A percentile compares a stretch with the other conserved stretches of the same genome.
phyloP scores from a whole-genome alignment of 2,113 vertebrate genomes.

The Gavia stellata region DNA sequence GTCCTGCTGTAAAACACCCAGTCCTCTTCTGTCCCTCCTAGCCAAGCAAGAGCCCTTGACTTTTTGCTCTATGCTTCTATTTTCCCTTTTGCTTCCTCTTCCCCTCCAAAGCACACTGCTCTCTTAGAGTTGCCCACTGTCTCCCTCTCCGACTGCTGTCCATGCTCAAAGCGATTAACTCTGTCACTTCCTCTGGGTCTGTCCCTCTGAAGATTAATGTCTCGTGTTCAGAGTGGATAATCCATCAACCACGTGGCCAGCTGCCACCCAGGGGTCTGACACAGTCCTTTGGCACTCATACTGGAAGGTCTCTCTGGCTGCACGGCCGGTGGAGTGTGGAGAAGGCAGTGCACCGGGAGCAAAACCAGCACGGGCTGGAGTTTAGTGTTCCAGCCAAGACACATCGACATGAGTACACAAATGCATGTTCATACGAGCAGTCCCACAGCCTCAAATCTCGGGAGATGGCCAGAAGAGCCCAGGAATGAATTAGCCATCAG shows the following conservation, averaged over 20 bases:
- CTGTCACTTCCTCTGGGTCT: not conserved
- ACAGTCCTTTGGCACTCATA: not conserved
- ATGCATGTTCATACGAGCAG: not conserved
- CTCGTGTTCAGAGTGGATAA: not conserved
- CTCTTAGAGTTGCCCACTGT: not conserved
- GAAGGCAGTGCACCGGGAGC: rapidly evolving
- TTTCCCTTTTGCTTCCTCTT: not conserved
- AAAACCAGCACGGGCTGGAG: not conserved
- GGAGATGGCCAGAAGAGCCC: not conserved
- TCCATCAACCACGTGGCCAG: constrained; percentile 8
- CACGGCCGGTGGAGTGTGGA: rapidly evolving
- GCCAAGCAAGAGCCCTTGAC: not conserved
- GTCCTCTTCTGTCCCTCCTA: not conserved
- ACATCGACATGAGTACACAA: not conserved
- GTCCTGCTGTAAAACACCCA: not conserved
- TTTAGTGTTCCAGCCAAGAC: not conserved
- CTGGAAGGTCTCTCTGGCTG: not conserved
- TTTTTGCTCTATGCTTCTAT: not conserved
- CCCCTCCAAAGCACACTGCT: not conserved
- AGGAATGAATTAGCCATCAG: not conserved
- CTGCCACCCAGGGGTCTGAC: not conserved
- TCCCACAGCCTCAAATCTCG: not conserved
- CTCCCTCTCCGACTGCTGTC: not conserved
- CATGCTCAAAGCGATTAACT: not conserved
- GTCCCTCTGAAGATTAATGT: constrained; percentile 38